These are phyloP conservation scores for Hydriomena furcata DNA, from an alignment of 2,888 invertebrate species.

Conservation along the genomic window DNA sequence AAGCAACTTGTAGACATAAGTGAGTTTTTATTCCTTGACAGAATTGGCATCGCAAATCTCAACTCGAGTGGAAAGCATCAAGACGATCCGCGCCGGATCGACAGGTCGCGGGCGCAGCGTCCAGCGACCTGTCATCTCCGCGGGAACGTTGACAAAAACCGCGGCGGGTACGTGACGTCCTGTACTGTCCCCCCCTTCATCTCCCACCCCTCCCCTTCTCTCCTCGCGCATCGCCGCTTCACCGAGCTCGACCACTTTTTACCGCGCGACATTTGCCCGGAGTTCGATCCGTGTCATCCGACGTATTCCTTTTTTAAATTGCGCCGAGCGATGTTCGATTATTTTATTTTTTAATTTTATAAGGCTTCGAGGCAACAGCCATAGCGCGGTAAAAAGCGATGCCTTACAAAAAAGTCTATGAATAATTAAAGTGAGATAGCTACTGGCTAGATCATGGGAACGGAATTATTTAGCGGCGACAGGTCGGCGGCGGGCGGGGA, in stretches of 20 bases:
- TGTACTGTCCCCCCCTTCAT: constrained; percentile 48
- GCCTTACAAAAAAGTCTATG: constrained; percentile 80
- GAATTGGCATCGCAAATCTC: constrained; percentile 28
- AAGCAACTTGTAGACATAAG: not conserved
- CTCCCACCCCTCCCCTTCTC: constrained; percentile 30
- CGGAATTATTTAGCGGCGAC: constrained; percentile 78
- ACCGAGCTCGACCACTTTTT: constrained; percentile 76
- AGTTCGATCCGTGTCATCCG: constrained; percentile 84
- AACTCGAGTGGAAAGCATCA: constrained; percentile 64
- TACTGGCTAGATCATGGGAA: constrained; percentile 83
- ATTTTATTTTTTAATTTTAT: constrained; percentile 80
- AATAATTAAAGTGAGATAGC: constrained; percentile 83
- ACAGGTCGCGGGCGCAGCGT: constrained; percentile 72
- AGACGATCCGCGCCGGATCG: constrained; percentile 54
- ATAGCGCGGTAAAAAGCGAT: constrained; percentile 78
- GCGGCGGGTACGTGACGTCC: constrained; percentile 82
- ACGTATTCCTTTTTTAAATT: constrained; percentile 83
- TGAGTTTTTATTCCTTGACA: constrained; percentile 24
- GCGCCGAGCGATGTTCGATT: constrained; percentile 70
- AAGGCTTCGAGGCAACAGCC: constrained; percentile 70
- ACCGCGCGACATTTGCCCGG: constrained; percentile 83
- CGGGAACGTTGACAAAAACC: constrained; percentile 84
- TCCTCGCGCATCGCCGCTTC: constrained; percentile 35
- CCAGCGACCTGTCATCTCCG: constrained; percentile 83
- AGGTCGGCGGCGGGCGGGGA: constrained; percentile 65